These are phyloP conservation scores for Phrynocephalus guinanensis DNA, from an alignment of 2,797 vertebrate genomes.

Conservation along the genomic window DNA sequence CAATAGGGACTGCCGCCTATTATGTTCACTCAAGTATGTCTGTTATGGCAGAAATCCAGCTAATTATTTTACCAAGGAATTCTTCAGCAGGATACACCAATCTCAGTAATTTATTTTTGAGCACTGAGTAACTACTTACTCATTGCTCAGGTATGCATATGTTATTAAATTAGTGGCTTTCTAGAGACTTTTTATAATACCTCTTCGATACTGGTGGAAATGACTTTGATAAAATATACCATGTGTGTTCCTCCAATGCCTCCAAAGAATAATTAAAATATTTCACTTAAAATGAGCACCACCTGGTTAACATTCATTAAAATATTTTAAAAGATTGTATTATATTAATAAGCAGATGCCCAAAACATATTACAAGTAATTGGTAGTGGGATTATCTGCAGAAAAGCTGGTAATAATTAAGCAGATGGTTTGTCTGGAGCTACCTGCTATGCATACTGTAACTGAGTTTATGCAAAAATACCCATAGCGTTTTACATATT, in stretches of 20 bases:
- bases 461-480: slow-evolving; percentile 12
- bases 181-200: not conserved
- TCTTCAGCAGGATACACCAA: not conserved
- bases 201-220: slow-evolving; percentile 9
- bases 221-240: slow-evolving; percentile 35
- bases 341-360: slow-evolving; percentile 30
- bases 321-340: slow-evolving; percentile 41
- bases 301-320: slow-evolving; percentile 42
- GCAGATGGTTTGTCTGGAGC: not conserved
- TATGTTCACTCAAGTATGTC: not conserved
- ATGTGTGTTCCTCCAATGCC: slow-evolving; percentile 16
- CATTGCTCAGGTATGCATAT: not conserved
- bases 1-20: not conserved
- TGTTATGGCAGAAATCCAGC: not conserved
- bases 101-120: not conserved
- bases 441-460: not conserved
- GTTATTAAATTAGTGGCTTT: not conserved
- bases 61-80: not conserved
- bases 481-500: not conserved
- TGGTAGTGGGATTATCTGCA: not conserved
- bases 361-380: slow-evolving; percentile 8
- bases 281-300: slow-evolving; percentile 23
- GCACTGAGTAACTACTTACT: not conserved
- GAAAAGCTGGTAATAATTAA: slow-evolving; percentile 42
- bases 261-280: slow-evolving; percentile 53